phyloP scores from a whole-genome alignment of 1,140 invertebrate genomes.

The Drosophila virilis region DNA sequence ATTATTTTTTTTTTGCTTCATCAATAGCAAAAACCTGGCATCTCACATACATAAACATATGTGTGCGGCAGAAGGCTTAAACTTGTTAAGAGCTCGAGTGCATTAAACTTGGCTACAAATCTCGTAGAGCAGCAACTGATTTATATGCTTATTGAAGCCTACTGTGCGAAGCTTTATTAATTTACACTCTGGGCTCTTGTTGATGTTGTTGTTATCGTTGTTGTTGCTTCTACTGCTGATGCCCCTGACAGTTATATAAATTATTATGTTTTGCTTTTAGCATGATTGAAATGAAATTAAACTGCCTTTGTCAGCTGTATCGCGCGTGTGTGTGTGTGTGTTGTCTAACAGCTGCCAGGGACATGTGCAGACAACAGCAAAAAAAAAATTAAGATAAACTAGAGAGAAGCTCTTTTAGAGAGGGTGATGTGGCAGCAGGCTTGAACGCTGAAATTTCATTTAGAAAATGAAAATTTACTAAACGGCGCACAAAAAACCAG shows the following conservation, averaged over 20 bases:
- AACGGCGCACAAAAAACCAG: constrained; percentile 46
- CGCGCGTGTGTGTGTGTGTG: constrained; percentile 40
- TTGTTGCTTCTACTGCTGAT: constrained; percentile 18
- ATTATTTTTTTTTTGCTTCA: constrained; percentile 36
- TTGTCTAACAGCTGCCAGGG: constrained; percentile 70
- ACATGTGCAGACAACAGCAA: constrained; percentile 72
- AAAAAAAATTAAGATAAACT: constrained; percentile 67
- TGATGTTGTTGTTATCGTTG: not conserved
- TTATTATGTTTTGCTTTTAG: constrained; percentile 82
- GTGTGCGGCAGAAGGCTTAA: not conserved
- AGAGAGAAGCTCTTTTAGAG: constrained; percentile 34
- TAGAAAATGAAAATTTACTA: constrained; percentile 79
- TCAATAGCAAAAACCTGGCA: constrained; percentile 66
- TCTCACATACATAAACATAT: constrained; percentile 17
- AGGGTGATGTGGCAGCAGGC: constrained; percentile 43
- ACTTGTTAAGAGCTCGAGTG: constrained; percentile 20
- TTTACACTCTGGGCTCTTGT: constrained; percentile 57
- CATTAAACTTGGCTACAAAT: constrained; percentile 53
- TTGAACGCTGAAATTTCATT: constrained; percentile 69
- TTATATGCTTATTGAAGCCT: constrained; percentile 47
- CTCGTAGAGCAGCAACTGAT: constrained; percentile 46
- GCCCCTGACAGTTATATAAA: constrained; percentile 70
- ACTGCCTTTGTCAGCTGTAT: constrained; percentile 58
- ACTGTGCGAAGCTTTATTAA: constrained; percentile 57
- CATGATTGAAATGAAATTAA: constrained; percentile 83